Conservation (phyloP, 2,797 vertebrate species). For the Tachyglossus aculeatus region DNA sequence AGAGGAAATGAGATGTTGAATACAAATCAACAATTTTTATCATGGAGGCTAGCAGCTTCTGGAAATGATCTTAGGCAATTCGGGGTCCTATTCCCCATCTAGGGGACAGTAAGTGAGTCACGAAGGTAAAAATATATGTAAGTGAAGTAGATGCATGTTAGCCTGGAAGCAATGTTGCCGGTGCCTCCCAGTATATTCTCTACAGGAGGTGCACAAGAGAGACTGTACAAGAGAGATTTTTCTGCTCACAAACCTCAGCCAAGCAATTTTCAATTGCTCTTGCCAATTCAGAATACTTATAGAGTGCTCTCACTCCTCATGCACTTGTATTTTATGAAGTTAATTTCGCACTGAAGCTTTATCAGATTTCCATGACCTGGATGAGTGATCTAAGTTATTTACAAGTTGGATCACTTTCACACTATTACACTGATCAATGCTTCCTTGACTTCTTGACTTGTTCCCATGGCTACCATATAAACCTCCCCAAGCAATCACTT, state of each 20-base stretch:
- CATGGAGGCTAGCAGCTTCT: no score
- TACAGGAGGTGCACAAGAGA: neutral
- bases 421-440: constrained; percentile 60
- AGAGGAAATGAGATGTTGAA: no score
- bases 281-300: constrained; percentile 24
- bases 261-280: constrained; percentile 4
- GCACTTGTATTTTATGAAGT: constrained; percentile 37
- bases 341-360: constrained; percentile 39
- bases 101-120: no score
- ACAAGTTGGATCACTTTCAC: constrained; percentile 46
- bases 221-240: neutral
- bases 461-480: constrained; percentile 61
- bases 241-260: neutral
- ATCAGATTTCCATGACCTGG: constrained; percentile 39
- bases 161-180: no score
- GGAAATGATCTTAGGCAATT: no score
- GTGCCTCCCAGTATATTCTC: neutral
- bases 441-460: constrained; percentile 54
- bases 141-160: no score
- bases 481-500: constrained; percentile 59
- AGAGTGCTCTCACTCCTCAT: constrained; percentile 18
- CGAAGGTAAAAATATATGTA: no score
- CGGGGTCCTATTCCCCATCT: no score
- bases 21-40: no score
- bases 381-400: constrained; percentile 51